phyloP scores from a whole-genome alignment of 2,113 vertebrate species.

The Ptychochromis oligacanthus region DNA sequence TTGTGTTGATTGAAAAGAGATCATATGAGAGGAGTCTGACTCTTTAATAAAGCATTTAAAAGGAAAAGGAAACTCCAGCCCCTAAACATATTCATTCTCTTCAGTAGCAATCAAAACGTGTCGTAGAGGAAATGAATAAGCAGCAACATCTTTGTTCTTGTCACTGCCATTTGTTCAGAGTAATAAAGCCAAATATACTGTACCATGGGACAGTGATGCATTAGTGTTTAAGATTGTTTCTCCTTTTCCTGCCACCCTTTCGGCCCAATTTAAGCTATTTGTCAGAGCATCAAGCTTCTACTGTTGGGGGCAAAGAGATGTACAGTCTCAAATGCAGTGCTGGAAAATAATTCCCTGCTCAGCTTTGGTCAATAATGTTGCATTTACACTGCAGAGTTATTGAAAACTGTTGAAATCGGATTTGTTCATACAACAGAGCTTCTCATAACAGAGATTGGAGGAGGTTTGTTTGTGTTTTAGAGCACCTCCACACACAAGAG shows the following conservation, averaged over 20 bases:
- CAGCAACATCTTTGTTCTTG: not conserved
- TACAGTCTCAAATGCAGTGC: conserved; percentile 10
- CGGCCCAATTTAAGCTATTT: conserved; percentile 37
- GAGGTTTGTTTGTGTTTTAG: not conserved
- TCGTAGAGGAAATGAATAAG: not conserved
- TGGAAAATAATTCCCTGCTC: conserved; percentile 38
- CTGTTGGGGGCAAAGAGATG: conserved; percentile 23
- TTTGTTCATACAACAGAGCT: conserved; percentile 49
- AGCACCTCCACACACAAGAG: not conserved
- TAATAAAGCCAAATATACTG: conserved; percentile 24
- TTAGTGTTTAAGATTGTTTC: not conserved
- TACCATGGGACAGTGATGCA: conserved; percentile 34
- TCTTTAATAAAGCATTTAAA: not conserved
- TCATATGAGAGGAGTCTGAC: not conserved
- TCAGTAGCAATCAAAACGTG: not conserved
- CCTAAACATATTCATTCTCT: not conserved
- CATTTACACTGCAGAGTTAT: conserved; percentile 49
- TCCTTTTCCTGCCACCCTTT: conserved; percentile 22
- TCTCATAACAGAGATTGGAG: conserved; percentile 38
- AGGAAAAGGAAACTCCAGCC: not conserved
- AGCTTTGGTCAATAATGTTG: conserved; percentile 56
- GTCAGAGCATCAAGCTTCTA: conserved; percentile 15
- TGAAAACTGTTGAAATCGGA: conserved; percentile 46
- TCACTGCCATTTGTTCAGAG: not conserved
- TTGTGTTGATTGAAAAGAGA: not conserved